phyloP scores from a whole-genome alignment of 2,797 vertebrate genomes.

The Novumbra hubbsi region DNA sequence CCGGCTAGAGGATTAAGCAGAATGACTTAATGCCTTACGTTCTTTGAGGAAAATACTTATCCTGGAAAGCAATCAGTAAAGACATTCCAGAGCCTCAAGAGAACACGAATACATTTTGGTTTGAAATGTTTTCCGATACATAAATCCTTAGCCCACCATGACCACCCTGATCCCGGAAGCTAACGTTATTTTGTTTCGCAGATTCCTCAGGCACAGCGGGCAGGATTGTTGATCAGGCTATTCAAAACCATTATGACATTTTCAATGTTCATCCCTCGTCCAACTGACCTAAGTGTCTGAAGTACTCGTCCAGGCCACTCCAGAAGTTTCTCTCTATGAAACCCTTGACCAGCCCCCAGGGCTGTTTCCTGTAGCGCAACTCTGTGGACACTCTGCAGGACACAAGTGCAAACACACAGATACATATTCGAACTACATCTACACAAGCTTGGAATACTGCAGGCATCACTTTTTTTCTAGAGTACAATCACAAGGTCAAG shows the following conservation, averaged over 20 bases:
- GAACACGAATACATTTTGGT: background rate
- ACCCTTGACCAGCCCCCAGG: constrained; percentile 88
- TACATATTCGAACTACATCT: background rate
- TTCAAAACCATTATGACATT: background rate
- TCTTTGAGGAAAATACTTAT: background rate
- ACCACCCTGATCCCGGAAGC: background rate
- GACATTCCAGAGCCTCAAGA: background rate
- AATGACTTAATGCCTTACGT: too few relatives aligned
- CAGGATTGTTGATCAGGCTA: background rate
- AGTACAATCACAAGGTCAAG: background rate
- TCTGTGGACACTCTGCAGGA: constrained; percentile 85
- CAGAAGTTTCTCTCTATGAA: constrained; percentile 93
- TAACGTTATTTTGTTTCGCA: background rate
- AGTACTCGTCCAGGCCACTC: constrained; percentile 89
- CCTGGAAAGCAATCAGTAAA: background rate
- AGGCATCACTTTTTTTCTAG: background rate
- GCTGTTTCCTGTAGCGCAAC: constrained; percentile 87
- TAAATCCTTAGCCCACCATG: background rate
- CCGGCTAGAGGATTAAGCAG: too few relatives aligned
- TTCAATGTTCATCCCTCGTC: background rate
- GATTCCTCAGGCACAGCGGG: background rate
- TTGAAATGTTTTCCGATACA: background rate
- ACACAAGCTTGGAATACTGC: background rate
- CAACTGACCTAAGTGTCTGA: constrained; percentile 82
- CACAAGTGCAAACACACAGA: constrained; percentile 8